These are phyloP conservation scores for Petroica traversi DNA, from an alignment of 2,113 vertebrate species.

Conservation along the genomic window DNA sequence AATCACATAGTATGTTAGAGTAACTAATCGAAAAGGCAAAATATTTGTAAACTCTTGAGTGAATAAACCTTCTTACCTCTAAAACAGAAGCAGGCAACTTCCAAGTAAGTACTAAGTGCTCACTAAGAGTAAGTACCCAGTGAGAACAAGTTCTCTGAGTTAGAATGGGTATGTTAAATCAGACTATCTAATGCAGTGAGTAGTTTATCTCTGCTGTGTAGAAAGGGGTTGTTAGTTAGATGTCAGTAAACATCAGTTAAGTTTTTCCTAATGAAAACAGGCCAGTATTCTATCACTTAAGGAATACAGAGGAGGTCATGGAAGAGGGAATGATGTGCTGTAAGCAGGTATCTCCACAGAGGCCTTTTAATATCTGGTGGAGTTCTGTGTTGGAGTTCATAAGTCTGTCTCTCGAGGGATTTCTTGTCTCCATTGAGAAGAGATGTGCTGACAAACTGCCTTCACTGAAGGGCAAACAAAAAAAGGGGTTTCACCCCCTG, in stretches of 20 bases:
- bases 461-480: neutral
- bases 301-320: neutral
- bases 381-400: neutral
- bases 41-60: neutral
- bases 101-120: neutral
- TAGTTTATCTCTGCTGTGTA: neutral
- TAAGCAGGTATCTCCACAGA: neutral
- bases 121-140: neutral
- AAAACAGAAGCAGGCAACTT: neutral
- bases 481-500: accelerated
- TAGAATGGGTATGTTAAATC: neutral
- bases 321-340: neutral
- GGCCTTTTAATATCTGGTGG: neutral
- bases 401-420: accelerated
- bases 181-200: neutral
- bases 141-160: neutral
- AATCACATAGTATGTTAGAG: neutral
- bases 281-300: neutral
- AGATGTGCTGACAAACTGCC: neutral
- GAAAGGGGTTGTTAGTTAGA: neutral
- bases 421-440: neutral
- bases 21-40: neutral
- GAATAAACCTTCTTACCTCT: neutral
- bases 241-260: neutral
- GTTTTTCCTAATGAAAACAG: neutral